Percentiles rank a stretch among this genome's conserved stretches.
Evolutionary conservation across 2,113 vertebrate species (phyloP).

Genomic region (Corythoichthys haematopterus): DNA sequence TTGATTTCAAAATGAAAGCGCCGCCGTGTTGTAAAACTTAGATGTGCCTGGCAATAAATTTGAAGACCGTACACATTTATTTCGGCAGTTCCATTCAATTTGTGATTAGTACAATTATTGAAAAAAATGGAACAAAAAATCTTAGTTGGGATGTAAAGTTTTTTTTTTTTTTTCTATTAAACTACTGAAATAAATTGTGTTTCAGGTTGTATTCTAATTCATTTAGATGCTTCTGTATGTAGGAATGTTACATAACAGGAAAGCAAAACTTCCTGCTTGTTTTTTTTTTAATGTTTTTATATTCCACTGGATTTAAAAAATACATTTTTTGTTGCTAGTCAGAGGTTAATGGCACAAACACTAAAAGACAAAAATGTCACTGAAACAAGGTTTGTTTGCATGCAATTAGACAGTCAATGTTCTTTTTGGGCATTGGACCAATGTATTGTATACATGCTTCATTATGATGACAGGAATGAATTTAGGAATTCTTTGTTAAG

Average conservation of each 20-base stretch:
- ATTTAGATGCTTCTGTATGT: background rate
- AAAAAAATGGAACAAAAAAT: background rate
- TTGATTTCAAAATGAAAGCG: constrained; percentile 1
- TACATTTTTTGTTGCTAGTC: background rate
- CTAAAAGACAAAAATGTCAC: background rate
- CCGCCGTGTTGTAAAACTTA: background rate
- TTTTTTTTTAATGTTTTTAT: background rate
- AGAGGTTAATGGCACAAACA: background rate
- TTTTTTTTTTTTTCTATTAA: too few relatives aligned
- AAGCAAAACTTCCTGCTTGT: background rate
- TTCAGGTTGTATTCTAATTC: background rate
- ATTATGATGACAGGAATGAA: background rate
- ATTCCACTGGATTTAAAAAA: background rate
- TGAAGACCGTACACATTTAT: background rate
- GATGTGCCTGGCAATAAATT: background rate
- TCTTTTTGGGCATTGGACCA: constrained; percentile 2
- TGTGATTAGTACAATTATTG: background rate
- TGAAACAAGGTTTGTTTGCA: background rate
- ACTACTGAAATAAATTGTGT: background rate
- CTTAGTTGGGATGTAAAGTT: too few relatives aligned
- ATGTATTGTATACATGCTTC: background rate
- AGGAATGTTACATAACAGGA: background rate
- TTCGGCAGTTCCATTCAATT: background rate
- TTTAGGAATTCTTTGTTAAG: background rate
- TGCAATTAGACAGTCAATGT: background rate